These are phyloP conservation scores for Cephalopachus bancanus DNA, from an alignment of 2,797 vertebrate genomes.

Conservation along the genomic window DNA sequence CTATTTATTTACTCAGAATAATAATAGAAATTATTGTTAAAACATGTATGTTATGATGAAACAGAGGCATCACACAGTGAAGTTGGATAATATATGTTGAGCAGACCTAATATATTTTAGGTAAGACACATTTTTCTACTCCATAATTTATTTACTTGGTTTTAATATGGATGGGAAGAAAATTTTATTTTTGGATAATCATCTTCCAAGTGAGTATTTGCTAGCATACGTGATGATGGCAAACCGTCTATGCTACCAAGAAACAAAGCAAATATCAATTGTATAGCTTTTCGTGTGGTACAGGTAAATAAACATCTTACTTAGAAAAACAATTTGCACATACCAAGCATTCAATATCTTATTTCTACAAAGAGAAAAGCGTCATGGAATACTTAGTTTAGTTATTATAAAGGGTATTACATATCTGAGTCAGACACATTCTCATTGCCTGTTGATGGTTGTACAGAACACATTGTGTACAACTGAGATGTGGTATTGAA, in stretches of 20 bases:
- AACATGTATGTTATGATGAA: neutral
- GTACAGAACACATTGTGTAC: neutral
- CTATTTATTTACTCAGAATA: neutral
- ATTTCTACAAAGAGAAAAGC: neutral
- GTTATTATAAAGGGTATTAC: neutral
- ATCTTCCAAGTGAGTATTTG: neutral
- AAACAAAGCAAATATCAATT: neutral
- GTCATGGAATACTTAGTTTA: neutral
- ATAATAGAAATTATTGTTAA: neutral
- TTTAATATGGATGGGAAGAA: neutral
- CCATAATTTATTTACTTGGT: neutral
- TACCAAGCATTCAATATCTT: neutral
- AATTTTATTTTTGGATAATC: neutral
- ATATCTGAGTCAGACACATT: neutral
- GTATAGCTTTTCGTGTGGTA: neutral
- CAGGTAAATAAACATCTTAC: neutral
- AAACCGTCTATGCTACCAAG: neutral
- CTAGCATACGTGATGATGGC: neutral
- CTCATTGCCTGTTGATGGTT: neutral
- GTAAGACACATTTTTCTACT: neutral
- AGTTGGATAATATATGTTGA: neutral
- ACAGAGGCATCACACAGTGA: neutral
- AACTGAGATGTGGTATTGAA: too few species aligned
- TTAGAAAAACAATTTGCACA: neutral
- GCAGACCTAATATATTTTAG: neutral